Evolutionary conservation across 2,888 invertebrate genomes (phyloP), one percentile per base, ranked within the genome.

Genomic region (Ommatoiulus sabulosus): DNA sequence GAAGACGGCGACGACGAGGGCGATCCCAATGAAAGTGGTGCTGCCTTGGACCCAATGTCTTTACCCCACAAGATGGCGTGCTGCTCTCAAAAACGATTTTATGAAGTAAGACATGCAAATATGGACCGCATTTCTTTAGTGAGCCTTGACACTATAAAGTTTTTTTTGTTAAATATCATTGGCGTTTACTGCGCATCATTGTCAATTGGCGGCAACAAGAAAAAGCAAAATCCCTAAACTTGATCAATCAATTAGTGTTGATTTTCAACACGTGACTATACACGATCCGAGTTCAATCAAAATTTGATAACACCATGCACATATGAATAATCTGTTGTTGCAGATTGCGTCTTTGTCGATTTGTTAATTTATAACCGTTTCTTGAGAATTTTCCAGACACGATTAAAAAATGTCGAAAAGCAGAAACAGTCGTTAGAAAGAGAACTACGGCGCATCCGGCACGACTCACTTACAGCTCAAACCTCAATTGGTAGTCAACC

Each of bases 331-430:
- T 43, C 2, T 7, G 0, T 35, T 35, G 35, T 35, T 35, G 2
- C 35, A 35, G 35, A 35, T 1, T 35, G 35, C 35, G 35, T 35
- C 35, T 35, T 35, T 35, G 17, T 35, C 10, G 20, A 3, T 63
- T 63, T 63, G n/a, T n/a, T n/a, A 63, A n/a, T 63, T 63, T 7
- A 20, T 20, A 63, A 24, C 12, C 35, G 2, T 24, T 6, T 52
- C 4, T 24, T 72, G 72, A 72, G 72, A 24, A 72, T 72, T 63
- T 63, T 72, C 10, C 20, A 87, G 87, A 44, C 52, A n/a, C 52
- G 57, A 35, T 87, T 87, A 15, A 87, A 52, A 87, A 87, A 87
- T 52, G 48, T 43, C 10, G 87, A 57, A 20, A 87, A 87, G 24
- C 52, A 87, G 57, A 87, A 52, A n/a, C 52, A 87, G 24, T 87